Conservation (phyloP, 2,113 vertebrate species). For the Trichechus manatus region DNA sequence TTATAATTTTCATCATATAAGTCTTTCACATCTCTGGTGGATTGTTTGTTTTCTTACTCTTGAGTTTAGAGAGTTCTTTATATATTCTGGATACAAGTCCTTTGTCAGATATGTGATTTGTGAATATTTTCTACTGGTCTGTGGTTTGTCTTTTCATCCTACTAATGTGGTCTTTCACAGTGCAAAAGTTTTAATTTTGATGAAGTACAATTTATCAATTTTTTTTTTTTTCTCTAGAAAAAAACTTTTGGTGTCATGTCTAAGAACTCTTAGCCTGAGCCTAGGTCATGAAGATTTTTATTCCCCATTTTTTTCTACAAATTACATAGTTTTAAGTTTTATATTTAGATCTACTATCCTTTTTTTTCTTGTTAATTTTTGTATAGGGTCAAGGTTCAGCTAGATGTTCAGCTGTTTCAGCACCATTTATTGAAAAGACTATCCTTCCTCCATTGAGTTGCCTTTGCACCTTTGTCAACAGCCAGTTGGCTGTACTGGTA, state of each 20-base stretch:
- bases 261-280: not conserved
- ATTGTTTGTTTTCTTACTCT: not conserved
- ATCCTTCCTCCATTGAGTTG: not conserved
- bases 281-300: not conserved
- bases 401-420: not conserved
- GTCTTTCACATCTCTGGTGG: no score
- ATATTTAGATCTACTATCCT: not conserved
- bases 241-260: not conserved
- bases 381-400: not conserved
- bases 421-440: not conserved
- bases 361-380: conserved; percentile 10
- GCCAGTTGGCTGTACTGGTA: not conserved
- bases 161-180: not conserved
- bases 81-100: not conserved
- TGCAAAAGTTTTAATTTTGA: conserved; percentile 12
- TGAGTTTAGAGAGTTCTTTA: conserved; percentile 24
- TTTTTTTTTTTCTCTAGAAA: not conserved
- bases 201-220: not conserved
- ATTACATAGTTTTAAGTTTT: not conserved
- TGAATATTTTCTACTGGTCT: not conserved
- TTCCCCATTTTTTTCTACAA: not conserved
- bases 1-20: no score
- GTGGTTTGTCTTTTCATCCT: not conserved
- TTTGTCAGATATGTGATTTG: not conserved
- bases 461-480: conserved; percentile 43